Conservation (phyloP, 2,113 vertebrate species). For the Tautogolabrus adspersus region DNA sequence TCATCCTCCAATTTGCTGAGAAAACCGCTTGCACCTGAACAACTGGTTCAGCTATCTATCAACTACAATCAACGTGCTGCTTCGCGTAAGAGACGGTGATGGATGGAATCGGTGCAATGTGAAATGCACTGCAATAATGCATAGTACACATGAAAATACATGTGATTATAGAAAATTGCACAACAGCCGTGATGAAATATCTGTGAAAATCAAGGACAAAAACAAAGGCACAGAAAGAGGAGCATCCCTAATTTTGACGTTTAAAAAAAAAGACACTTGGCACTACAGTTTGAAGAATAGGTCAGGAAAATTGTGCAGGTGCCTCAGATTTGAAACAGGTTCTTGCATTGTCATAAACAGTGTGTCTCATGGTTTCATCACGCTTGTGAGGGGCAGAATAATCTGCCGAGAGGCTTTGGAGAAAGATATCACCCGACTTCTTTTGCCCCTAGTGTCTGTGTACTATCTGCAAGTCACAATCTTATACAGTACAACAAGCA, state of each 20-base stretch:
- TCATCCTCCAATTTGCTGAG: slow-evolving; percentile 61
- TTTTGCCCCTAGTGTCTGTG: no score
- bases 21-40: slow-evolving; percentile 36
- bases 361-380: not conserved
- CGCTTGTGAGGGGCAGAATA: not conserved
- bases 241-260: no score
- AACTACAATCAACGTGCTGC: not conserved
- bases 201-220: no score
- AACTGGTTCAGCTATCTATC: slow-evolving; percentile 22
- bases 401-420: not conserved
- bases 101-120: not conserved
- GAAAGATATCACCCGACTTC: no score
- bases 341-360: slow-evolving; percentile 7
- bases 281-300: no score
- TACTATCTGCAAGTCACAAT: not conserved
- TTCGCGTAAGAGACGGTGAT: not conserved
- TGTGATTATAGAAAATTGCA: not conserved
- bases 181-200: not conserved
- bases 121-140: not conserved
- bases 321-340: not conserved
- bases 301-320: slow-evolving; percentile 2
- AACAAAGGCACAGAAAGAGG: no score
- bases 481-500: not conserved
- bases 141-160: not conserved
- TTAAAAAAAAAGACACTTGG: no score